Evolutionary conservation across 2,113 vertebrate species (phyloP).

Genomic region (Sceloporus tristichus): DNA sequence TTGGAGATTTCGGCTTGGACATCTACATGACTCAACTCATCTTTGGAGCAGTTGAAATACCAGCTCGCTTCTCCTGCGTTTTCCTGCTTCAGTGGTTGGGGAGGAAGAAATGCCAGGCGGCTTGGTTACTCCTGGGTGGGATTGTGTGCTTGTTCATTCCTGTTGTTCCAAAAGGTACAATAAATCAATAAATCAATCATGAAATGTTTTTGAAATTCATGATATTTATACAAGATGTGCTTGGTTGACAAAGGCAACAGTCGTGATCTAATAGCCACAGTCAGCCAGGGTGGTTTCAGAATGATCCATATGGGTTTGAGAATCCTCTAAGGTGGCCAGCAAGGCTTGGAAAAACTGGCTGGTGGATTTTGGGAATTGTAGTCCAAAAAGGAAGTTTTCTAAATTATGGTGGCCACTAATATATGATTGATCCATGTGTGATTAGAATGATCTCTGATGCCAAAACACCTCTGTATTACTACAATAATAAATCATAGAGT

Average conservation of each 20-base stretch:
- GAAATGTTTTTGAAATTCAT: background rate
- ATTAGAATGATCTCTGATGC: too few relatives aligned
- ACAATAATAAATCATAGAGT: too few relatives aligned
- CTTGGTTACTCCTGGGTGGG: constrained; percentile 59
- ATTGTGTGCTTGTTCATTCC: constrained; percentile 65
- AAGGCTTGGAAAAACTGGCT: background rate
- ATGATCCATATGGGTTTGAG: background rate
- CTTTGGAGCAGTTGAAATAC: constrained; percentile 70
- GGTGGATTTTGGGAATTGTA: too few relatives aligned
- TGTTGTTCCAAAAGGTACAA: constrained; percentile 63
- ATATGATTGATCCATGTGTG: too few relatives aligned
- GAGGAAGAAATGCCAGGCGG: constrained; percentile 66
- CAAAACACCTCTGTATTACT: too few relatives aligned
- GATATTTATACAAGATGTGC: too few relatives aligned
- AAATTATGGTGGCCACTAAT: too few relatives aligned
- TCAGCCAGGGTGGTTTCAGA: background rate
- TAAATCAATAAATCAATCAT: background rate
- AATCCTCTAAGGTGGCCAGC: background rate
- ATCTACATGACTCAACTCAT: constrained; percentile 65
- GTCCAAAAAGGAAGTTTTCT: too few relatives aligned
- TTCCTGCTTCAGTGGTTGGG: constrained; percentile 73
- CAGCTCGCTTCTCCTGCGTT: constrained; percentile 69
- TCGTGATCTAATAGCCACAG: background rate
- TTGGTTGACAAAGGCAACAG: background rate
- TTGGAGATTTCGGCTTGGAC: constrained; percentile 65